Conservation (phyloP, 2,113 vertebrate genomes). For the Crotalus tigris region DNA sequence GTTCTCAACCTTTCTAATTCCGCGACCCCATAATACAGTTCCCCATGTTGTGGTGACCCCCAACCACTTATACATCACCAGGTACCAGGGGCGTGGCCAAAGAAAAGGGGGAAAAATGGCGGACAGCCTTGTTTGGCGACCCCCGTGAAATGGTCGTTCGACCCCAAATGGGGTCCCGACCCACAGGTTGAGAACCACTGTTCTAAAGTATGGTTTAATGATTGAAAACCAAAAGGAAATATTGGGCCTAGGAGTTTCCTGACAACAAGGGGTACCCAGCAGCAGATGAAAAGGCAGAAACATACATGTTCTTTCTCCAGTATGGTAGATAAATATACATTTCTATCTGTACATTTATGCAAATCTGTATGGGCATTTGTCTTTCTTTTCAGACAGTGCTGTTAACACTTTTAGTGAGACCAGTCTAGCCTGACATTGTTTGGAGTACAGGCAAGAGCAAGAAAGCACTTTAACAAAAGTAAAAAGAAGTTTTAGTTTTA, state of each 20-base stretch:
- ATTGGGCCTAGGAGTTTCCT: not conserved
- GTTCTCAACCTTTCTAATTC: too few species aligned
- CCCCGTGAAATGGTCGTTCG: too few species aligned
- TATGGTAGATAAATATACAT: not conserved
- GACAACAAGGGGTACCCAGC: too few species aligned
- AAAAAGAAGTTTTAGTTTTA: conserved; percentile 17
- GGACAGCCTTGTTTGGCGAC: too few species aligned
- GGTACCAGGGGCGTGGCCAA: too few species aligned
- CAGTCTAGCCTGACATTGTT: not conserved
- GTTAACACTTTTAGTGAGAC: not conserved
- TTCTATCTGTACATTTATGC: not conserved
- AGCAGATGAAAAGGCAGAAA: not conserved
- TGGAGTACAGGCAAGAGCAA: not conserved
- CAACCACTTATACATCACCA: too few species aligned
- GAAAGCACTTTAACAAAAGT: not conserved
- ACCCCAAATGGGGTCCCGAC: too few species aligned
- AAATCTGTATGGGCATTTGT: not conserved
- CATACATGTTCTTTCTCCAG: not conserved
- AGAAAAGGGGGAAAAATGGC: too few species aligned
- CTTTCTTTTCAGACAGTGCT: not conserved
- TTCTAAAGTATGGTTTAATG: not conserved
- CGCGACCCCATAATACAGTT: too few species aligned
- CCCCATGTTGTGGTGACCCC: too few species aligned
- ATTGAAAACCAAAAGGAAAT: not conserved
- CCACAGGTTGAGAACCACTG: too few species aligned